Conservation (phyloP, 2,888 invertebrate species). For the Caenorhabditis sp. region DNA sequence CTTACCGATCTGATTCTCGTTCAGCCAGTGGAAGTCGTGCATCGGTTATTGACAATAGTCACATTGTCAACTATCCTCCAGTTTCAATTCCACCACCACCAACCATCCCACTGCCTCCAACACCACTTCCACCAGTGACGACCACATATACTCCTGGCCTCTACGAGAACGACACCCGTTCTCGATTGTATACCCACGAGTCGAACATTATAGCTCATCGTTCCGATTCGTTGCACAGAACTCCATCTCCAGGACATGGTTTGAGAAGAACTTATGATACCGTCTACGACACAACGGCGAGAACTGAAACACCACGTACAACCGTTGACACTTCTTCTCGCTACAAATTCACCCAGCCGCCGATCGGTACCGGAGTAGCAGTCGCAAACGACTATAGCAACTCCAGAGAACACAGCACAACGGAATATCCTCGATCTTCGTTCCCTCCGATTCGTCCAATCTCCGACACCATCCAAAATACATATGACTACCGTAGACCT, state of each 20-base stretch:
- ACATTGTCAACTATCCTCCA: background rate
- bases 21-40: background rate
- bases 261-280: slow-evolving; percentile 14
- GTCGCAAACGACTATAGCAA: background rate
- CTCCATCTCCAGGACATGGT: background rate
- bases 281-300: background rate
- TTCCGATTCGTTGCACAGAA: background rate
- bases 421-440: background rate
- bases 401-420: background rate
- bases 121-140: slow-evolving; percentile 12
- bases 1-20: slow-evolving; percentile 2
- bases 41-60: slow-evolving; percentile 10
- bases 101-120: slow-evolving; percentile 9
- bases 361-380: background rate
- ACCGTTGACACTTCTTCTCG: background rate
- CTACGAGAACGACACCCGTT: background rate
- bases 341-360: too few relatives aligned
- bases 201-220: background rate
- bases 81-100: slow-evolving; percentile 6
- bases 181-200: background rate
- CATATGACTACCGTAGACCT: background rate
- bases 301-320: background rate
- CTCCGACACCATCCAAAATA: background rate
- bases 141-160: background rate
- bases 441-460: background rate